Base-by-base conservation (phyloP, 2,888 invertebrate genomes). In the Thereva unica region DNA sequence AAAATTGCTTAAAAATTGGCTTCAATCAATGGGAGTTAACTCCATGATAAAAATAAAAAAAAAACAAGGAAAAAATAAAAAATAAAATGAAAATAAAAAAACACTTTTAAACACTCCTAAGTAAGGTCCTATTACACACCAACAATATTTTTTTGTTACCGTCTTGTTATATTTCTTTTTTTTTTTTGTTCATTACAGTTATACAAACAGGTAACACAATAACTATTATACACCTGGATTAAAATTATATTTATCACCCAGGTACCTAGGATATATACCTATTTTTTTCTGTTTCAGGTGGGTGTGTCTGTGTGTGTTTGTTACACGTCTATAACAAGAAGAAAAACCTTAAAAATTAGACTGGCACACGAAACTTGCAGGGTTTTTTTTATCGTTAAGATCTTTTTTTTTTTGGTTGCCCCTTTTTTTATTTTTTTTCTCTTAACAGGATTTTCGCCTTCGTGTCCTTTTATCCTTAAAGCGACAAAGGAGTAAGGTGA, bases 341-440 rank as follows among this genome's bases (percentile, higher is more conserved):
- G 23, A 23, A 50, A 50, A 55, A 55, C 42, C 57, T 49, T 50
- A 53, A 61, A 61, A 61, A 61, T 61, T 61, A 61, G 61, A 12
- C 50, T 61, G 37, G 50, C 61, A 50, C 61, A 61, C 61, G 61
- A 61, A 61, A 41, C 37, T 61, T 50, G 23, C 42, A 9, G 41
- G 23, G 23, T 23, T 37, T 61, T 61, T 61, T 61, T 12, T 38
- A 35, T 56, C 56, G 42, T 41, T 12, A 23, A 4, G 40, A 23
- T 23, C 23, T 23, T 23, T 23, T 23, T 23, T 23, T n/a, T 23
- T 23, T 38, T 34, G 8, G 10, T 35, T 38, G 10, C 41, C 8
- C 37, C 10, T 59, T 12, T 53, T 9, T 61, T 49, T 38, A 49
- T 41, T 50, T 61, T 61, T 61, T 47, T 59, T 59, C 7, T 23